Evolutionary conservation across 2,797 vertebrate genomes (phyloP).

Genomic region (Salmo trutta): DNA sequence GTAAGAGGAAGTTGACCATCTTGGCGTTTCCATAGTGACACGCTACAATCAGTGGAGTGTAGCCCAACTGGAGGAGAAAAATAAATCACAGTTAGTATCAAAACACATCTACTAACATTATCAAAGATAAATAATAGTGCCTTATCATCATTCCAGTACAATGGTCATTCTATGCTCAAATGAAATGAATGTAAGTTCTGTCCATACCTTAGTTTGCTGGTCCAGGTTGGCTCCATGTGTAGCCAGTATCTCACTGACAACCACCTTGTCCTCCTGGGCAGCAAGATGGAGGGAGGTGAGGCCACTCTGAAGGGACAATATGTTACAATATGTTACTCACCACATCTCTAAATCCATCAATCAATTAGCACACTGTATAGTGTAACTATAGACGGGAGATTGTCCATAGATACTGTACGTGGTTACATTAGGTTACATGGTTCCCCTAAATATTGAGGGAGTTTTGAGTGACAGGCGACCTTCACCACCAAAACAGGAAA

Average conservation of each 20-base stretch:
- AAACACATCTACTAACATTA: background rate
- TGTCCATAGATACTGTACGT: too few relatives aligned
- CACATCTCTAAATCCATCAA: background rate
- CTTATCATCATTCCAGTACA: too few relatives aligned
- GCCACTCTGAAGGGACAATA: constrained; percentile 79
- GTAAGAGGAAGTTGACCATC: constrained; percentile 97
- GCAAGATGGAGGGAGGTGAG: constrained; percentile 93
- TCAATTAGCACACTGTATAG: background rate
- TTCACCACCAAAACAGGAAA: background rate
- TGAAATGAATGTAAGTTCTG: background rate
- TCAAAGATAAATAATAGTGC: too few relatives aligned
- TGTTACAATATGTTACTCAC: background rate
- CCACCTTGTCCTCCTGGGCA: constrained; percentile 94
- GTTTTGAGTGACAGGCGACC: background rate
- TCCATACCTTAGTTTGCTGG: constrained; percentile 92
- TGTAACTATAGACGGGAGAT: too few relatives aligned
- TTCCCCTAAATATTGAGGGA: background rate
- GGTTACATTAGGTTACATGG: background rate
- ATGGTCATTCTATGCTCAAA: too few relatives aligned
- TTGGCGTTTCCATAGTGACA: constrained; percentile 98
- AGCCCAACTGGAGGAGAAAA: constrained; percentile 84
- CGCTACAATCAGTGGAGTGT: constrained; percentile 95
- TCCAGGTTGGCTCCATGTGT: constrained; percentile 85
- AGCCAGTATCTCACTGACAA: constrained; percentile 85
- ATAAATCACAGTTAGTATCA: background rate